Base-by-base conservation (phyloP, 2,888 invertebrate species). In the Xanthia togata region DNA sequence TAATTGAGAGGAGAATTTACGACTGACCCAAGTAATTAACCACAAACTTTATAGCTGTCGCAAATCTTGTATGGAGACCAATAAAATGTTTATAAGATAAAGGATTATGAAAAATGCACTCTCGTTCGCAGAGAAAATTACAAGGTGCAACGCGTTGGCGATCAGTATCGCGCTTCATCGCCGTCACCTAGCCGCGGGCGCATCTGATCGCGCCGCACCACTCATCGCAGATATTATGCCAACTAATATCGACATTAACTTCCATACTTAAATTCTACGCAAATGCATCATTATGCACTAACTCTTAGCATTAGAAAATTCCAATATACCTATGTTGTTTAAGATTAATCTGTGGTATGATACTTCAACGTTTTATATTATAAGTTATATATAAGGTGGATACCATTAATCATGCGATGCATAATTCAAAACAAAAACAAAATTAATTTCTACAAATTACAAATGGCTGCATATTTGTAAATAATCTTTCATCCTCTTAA, bases 111-210 rank as follows among this genome's bases (percentile, higher is more conserved):
- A 85, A 87, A 87, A 82, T 86, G 79, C 78, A 78, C 57, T 79
- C 82, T 88, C 67, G 76, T 82, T 75, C 76, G 80, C 74, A 41
- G 77, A 89, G 84, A 84, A 88, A 87, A 90, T 89, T 87, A 83
- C 88, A 90, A 89, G 89, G 87, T 88, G 87, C 85, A 73, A 78
- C 84, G 87, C 83, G 90, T 89, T 90, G 88, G 89, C 88, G 94
- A 94, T 94, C 91, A 84, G 91, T 94, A 95, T 95, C 95, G 90
- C 90, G 89, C 89, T 90, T 93, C 94, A 93, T 92, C 94, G 94
- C 88, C 92, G 93, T 95, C 95, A 93, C 92, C 92, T 92, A 89
- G 94, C 96, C 96, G 83, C 91, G 75, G 94, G 96, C 95, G 55
- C 86, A 92, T 92, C 92, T 89, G 93, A 93, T 93, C 93, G 90